Percentiles rank a stretch among this genome's conserved stretches.
phyloP scores from a whole-genome alignment of 2,888 invertebrate species.

The Ligdia adustata region DNA sequence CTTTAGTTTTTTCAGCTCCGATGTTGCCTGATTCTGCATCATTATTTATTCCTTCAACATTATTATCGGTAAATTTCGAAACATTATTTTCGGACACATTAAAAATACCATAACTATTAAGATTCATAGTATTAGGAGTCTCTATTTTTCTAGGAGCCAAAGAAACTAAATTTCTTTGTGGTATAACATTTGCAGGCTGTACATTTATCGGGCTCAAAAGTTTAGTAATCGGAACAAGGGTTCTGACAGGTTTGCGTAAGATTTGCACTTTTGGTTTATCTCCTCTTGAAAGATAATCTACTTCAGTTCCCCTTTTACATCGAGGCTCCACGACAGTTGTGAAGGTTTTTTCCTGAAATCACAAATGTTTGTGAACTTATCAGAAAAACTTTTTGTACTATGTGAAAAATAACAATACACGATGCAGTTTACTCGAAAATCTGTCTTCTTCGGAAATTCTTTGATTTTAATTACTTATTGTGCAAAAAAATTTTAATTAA shows the following conservation, averaged over 20 bases:
- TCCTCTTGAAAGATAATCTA: background rate
- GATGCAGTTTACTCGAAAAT: no score
- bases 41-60: background rate
- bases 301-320: slow-evolving; percentile 9
- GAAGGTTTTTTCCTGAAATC: slow-evolving; percentile 1
- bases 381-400: no score
- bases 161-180: background rate
- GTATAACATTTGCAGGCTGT: background rate
- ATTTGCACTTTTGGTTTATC: background rate
- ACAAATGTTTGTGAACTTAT: no score
- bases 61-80: background rate
- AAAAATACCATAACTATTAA: no score
- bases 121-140: no score
- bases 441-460: no score
- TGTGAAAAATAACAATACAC: no score
- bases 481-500: no score
- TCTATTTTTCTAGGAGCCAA: no score
- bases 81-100: background rate
- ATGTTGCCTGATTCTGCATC: background rate
- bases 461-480: no score
- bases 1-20: background rate
- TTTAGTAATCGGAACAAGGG: background rate
- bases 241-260: background rate
- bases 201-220: background rate
- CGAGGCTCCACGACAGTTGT: background rate